A percentile compares a stretch with the other conserved stretches of the same genome.
These are phyloP conservation scores for Mastigias papua DNA, from an alignment of 30 jellyfish, hydroid and myxozoan genomes.

Conservation along the genomic window DNA sequence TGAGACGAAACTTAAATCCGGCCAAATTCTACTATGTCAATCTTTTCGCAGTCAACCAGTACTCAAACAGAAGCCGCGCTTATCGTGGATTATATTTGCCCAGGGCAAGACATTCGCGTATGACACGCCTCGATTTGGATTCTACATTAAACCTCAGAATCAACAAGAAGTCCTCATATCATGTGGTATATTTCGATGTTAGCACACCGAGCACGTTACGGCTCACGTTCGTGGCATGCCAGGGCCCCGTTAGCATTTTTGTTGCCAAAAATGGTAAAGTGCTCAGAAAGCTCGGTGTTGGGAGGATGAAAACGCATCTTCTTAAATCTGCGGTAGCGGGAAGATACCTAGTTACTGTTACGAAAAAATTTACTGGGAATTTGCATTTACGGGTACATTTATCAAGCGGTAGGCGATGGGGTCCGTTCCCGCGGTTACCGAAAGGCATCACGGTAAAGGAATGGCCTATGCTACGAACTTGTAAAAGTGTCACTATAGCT, in stretches of 20 bases:
- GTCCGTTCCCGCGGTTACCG: conserved; percentile 66
- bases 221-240: conserved; percentile 48
- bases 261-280: conserved; percentile 22
- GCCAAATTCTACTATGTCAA: conserved; percentile 17
- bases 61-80: conserved; percentile 61
- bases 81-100: conserved; percentile 51
- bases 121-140: conserved; percentile 38
- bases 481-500: conserved; percentile 66
- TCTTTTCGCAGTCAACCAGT: conserved; percentile 65
- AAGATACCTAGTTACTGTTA: conserved; percentile 35
- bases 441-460: conserved; percentile 58
- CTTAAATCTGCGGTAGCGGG: conserved; percentile 50
- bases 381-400: conserved; percentile 22
- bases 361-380: conserved; percentile 5
- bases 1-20: conserved; percentile 24
- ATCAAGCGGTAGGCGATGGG: conserved; percentile 36
- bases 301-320: conserved; percentile 37
- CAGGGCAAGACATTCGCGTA: background rate
- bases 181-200: conserved; percentile 37
- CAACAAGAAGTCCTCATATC: conserved; percentile 18
- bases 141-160: conserved; percentile 46
- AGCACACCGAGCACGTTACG: conserved; percentile 23
- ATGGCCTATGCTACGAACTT: conserved; percentile 74
- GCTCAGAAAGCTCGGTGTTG: background rate
- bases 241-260: conserved; percentile 48